Base-by-base conservation (phyloP, 1,140 invertebrate species). In the Aphaenogaster ashmeadi region DNA sequence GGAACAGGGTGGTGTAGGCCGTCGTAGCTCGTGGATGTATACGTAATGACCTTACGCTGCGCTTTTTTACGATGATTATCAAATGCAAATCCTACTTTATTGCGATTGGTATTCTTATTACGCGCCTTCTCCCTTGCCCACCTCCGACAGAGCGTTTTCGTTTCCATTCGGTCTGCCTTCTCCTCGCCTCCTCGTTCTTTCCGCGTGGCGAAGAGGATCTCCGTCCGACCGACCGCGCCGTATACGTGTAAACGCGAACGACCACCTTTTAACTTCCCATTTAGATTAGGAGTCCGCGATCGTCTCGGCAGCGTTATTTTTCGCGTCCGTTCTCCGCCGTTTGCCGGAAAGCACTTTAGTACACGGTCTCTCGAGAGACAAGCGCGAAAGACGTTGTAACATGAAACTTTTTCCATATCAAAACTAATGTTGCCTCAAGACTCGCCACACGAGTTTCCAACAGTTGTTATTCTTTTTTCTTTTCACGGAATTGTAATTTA, bases 101-200 rank as follows among this genome's bases (percentile, higher is more conserved):
- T 94, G 92, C 94, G 90, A 94, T 94, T 95, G 93, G 92, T 89
- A 94, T 95, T 95, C 93, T 94, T 94, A 94, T 94, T 95, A 94
- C 91, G 86, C 41, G 71, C 50, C 71, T 78, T 69, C 69, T 60
- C 86, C 84, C 52, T 69, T 71, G 52, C 27, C 27, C 47, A 50
- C 54, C 36, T 74, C 18, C 74, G 38, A 58, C 66, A 21, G 41
- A 88, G 90, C 44, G 21, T 50, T 67, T 84, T 72, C 62, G 44
- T 69, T 62, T 77, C 13, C 56, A 44, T 44, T 60, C 71, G 44
- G 44, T 67, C 47, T 36, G 41, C 15, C 36, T 47, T 9, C 52
- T 33, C 44, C 44, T 66, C 87, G 6, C 56, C 33, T 8, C 54
- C n/a, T 85, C 33, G 71, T 44, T 58, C 38, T 27, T 64, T 67